Conservation (phyloP, 1,140 invertebrate genomes). For the Mactra quadrangularis region DNA sequence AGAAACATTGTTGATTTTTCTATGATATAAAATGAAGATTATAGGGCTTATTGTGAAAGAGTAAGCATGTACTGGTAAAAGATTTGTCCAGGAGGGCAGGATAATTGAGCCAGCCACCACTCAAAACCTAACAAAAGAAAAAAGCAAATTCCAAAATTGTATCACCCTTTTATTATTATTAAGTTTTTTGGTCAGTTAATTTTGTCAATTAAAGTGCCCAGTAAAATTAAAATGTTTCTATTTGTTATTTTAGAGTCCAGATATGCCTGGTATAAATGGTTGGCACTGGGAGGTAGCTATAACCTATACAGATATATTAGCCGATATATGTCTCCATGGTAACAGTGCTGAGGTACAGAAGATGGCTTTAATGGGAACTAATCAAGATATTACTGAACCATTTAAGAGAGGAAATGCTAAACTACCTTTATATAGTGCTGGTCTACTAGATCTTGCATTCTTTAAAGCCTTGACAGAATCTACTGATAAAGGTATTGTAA, state of each 20-base stretch:
- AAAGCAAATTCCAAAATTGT: too few species aligned
- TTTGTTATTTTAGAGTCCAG: conserved; percentile 44
- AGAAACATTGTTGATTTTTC: too few species aligned
- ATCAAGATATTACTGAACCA: conserved; percentile 68
- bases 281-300: conserved; percentile 83
- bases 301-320: conserved; percentile 79
- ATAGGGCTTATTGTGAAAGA: too few species aligned
- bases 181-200: too few species aligned
- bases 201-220: too few species aligned
- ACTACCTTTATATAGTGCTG: conserved; percentile 77
- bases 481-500: conserved; percentile 77
- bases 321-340: conserved; percentile 79
- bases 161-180: too few species aligned
- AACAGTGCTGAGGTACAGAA: conserved; percentile 79
- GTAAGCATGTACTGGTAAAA: too few species aligned
- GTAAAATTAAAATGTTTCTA: too few species aligned
- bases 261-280: conserved; percentile 76
- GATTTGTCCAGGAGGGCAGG: too few species aligned
- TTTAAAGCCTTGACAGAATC: conserved; percentile 74
- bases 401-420: conserved; percentile 57
- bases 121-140: too few species aligned
- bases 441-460: conserved; percentile 79
- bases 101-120: too few species aligned
- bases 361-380: conserved; percentile 77
- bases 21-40: too few species aligned